These are phyloP conservation scores for Procavia capensis DNA, from an alignment of 2,113 vertebrate genomes.

Conservation along the genomic window DNA sequence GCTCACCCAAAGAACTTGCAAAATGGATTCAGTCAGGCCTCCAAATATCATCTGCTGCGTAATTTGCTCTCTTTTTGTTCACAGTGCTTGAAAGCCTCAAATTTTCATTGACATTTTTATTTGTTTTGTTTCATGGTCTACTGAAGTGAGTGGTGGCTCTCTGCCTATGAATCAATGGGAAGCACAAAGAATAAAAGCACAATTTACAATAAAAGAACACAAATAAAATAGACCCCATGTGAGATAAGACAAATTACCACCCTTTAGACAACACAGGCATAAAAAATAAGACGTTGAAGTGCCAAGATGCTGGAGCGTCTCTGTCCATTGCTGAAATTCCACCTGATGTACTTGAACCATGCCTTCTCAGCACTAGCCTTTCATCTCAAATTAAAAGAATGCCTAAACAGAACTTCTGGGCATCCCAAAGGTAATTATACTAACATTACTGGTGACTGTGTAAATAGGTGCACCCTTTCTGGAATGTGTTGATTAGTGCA, in stretches of 20 bases:
- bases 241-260: background rate
- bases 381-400: background rate
- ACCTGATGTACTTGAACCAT: background rate
- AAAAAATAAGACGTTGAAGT: background rate
- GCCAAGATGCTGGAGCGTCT: too few species aligned
- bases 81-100: background rate
- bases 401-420: background rate
- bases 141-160: background rate
- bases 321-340: background rate
- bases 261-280: background rate
- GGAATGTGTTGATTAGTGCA: background rate
- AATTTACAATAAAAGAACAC: background rate
- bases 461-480: background rate
- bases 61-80: background rate
- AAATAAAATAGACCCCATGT: background rate
- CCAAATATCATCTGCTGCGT: background rate
- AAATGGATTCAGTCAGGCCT: background rate
- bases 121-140: constrained; percentile 18
- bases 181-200: background rate
- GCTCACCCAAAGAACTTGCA: background rate
- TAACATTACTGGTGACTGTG: background rate
- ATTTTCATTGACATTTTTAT: constrained; percentile 11
- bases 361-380: background rate
- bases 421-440: background rate
- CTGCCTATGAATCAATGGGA: background rate